Conservation (phyloP, 2,888 invertebrate species). For the Apamea anceps region DNA sequence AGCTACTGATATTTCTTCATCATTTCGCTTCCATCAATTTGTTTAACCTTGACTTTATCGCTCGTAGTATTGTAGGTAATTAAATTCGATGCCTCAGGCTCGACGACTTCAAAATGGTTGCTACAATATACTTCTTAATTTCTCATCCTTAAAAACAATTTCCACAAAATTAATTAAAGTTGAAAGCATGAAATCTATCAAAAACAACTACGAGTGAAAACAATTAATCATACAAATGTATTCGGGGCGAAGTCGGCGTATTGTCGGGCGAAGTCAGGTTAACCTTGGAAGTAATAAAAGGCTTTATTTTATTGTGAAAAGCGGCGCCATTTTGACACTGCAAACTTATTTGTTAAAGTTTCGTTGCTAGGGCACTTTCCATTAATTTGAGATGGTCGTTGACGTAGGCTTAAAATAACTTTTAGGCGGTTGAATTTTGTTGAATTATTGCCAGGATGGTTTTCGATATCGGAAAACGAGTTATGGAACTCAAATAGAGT, state of each 20-base stretch:
- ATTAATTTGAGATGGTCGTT: conserved; percentile 36
- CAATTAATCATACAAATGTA: conserved; percentile 62
- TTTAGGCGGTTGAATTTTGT: conserved; percentile 4
- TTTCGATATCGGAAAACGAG: background rate
- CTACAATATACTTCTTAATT: conserved; percentile 22
- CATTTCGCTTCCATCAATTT: background rate
- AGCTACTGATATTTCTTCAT: background rate
- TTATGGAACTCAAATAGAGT: background rate
- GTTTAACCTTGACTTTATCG: background rate
- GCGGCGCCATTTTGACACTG: conserved; percentile 40
- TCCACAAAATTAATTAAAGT: conserved; percentile 51
- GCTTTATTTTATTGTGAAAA: conserved; percentile 39
- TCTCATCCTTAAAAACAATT: conserved; percentile 38
- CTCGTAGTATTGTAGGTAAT: background rate
- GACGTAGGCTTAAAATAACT: conserved; percentile 5
- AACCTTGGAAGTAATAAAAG: conserved; percentile 55
- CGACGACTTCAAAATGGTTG: background rate
- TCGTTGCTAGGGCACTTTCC: conserved; percentile 21
- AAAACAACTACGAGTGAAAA: conserved; percentile 48
- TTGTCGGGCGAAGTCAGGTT: conserved; percentile 41
- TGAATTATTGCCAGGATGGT: background rate
- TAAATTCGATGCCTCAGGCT: background rate
- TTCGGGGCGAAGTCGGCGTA: conserved; percentile 29
- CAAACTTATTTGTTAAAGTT: conserved; percentile 40
- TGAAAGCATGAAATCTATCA: conserved; percentile 55